Base-by-base conservation (phyloP, 2,888 invertebrate genomes). In the Eristalis intricaria region DNA sequence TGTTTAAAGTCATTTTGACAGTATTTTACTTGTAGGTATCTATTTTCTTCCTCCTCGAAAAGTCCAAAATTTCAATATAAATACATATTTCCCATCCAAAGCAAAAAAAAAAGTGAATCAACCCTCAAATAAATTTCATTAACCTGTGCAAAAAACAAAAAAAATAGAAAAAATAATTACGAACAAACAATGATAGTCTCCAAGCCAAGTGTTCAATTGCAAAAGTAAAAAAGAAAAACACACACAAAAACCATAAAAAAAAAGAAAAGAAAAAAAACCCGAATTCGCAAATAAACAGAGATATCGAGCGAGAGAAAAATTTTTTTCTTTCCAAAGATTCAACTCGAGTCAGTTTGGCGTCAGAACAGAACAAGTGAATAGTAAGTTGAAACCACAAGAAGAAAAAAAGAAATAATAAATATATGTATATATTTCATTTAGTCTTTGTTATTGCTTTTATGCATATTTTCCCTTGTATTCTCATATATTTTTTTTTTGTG, bases 11-110 rank as follows among this genome's bases (percentile, higher is more conserved):
- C 50, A 50, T 8, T 50, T 50, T 50, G 50, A 50, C 50, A 50
- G 50, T 50, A 43, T 50, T 50, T 50, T 50, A 50, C 50, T 50
- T 50, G 50, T 50, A 50, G 50, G 50, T 50, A 50, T 50, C 50
- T 50, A 50, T 19, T 50, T 50, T 50, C 19, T n/a, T 50, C 32
- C 1, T 10, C 32, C 10, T 32, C 32, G 32, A 32, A 32, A 32
- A 10, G 50, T 22, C 8, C 8, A 50, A 50, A 50, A 19, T 4
- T 10, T 43, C n/a, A 50, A 50, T 19, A 19, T 19, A 19, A 50
- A 50, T 50, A 8, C 50, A 50, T 19, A 50, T 50, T 19, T 50
- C 50, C 19, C 50, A 50, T 19, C 19, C 50, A 19, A 19, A 19
- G 50, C 4, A 43, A 26, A 43, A 4, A 43, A 26, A 43, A 4